Percentiles rank a stretch among this genome's conserved stretches.
These are phyloP conservation scores for human DNA, from an alignment of 2,113 vertebrate species.

Conservation along the genomic window GRCh38 chr5:3535001-3535500, in stretches of 20 bases:
- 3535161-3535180: not conserved
- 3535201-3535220: not conserved
- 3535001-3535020: not conserved
- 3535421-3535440: not conserved
- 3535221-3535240: accelerated
- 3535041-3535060: not conserved
- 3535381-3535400: not conserved
- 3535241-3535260: not conserved
- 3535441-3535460: not conserved
- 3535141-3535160: accelerated
- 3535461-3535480: not conserved
- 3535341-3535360: accelerated
- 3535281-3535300: not conserved
- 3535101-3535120: accelerated
- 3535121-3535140: accelerated
- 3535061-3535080: accelerated
- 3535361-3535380: not conserved
- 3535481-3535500: accelerated
- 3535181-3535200: not conserved
- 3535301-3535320: accelerated
- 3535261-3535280: too few relatives aligned
- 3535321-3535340: not conserved
- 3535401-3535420: too few relatives aligned
- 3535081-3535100: accelerated
- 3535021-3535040: not conserved